Base-by-base conservation (phyloP, 2,888 invertebrate genomes). In the Ormyrus pomaceus region DNA sequence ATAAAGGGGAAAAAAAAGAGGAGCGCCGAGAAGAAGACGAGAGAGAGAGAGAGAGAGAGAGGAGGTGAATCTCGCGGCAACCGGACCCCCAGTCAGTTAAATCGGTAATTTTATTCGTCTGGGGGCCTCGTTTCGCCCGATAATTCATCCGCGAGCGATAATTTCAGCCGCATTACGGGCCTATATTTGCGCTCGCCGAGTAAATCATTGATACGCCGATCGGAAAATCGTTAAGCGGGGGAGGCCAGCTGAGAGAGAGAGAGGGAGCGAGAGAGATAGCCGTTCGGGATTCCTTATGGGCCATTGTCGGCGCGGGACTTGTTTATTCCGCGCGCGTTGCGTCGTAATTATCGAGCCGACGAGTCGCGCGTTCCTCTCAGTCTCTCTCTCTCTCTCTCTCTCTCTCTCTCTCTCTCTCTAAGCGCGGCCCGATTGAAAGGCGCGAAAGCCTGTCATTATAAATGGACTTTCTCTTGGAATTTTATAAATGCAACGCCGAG, bases 381-480 rank as follows among this genome's bases (percentile, higher is more conserved):
- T n/a, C n/a, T 34, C 34, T 34, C 34, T 34, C 34, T 2, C 1
- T 34, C 34, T 34, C 34, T 34, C 34, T 34, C 34, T 34, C 34
- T 34, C 34, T 34, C 34, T 34, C 34, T 34, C 34, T 34, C 34
- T 34, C 34, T 34, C 34, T 34, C 34, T 34, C 34, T 34, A 34
- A 34, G 34, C 62, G 34, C 50, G 56, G 64, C 46, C 13, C 34
- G 34, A 69, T 64, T 48, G 69, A 77, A 58, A 76, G 69, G 69
- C 61, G 69, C 61, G 62, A 76, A 64, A 64, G 50, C 61, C 69
- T 46, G 46, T 56, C 62, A 77, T 70, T 70, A 70, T 70, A 62
- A 70, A 64, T 77, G 62, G 69, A 70, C 69, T 69, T 69, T 76
- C 69, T 76, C 76, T 69, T n/a, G 62, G 64, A 61, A 77, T 77